phyloP scores from a whole-genome alignment of 2,888 invertebrate genomes.

The Aethes cnicana region DNA sequence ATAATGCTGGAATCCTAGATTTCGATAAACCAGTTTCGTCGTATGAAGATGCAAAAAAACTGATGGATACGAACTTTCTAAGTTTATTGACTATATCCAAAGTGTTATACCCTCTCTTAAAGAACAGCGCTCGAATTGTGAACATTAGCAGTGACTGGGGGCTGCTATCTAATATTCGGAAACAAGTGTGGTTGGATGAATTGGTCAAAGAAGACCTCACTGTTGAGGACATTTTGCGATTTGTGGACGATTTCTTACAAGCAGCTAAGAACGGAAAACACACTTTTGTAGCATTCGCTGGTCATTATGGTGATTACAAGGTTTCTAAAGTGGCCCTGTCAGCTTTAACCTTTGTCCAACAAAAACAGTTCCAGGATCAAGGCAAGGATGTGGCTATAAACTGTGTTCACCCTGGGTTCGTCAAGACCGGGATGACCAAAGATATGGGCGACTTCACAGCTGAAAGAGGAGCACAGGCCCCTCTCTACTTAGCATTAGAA shows the following conservation, averaged over 20 bases:
- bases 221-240: slow-evolving; percentile 73
- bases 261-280: slow-evolving; percentile 75
- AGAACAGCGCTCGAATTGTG: slow-evolving; percentile 87
- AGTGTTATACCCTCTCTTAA: slow-evolving; percentile 86
- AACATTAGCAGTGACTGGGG: slow-evolving; percentile 86
- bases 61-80: slow-evolving; percentile 87
- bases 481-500: slow-evolving; percentile 69
- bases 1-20: slow-evolving; percentile 90
- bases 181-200: slow-evolving; percentile 71
- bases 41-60: slow-evolving; percentile 86
- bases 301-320: slow-evolving; percentile 75
- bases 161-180: slow-evolving; percentile 71
- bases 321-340: slow-evolving; percentile 77
- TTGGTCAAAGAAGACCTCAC: slow-evolving; percentile 73
- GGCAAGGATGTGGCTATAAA: slow-evolving; percentile 72
- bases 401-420: slow-evolving; percentile 78
- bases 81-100: slow-evolving; percentile 85
- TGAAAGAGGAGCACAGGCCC: slow-evolving; percentile 70
- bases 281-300: slow-evolving; percentile 69
- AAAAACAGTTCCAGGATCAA: slow-evolving; percentile 73
- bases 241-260: slow-evolving; percentile 82
- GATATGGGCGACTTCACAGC: slow-evolving; percentile 75
- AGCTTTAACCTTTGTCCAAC: slow-evolving; percentile 75
- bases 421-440: slow-evolving; percentile 78
- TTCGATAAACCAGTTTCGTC: slow-evolving; percentile 85